phyloP scores from a whole-genome alignment of 2,113 vertebrate genomes.

The Taurulus bubalis region DNA sequence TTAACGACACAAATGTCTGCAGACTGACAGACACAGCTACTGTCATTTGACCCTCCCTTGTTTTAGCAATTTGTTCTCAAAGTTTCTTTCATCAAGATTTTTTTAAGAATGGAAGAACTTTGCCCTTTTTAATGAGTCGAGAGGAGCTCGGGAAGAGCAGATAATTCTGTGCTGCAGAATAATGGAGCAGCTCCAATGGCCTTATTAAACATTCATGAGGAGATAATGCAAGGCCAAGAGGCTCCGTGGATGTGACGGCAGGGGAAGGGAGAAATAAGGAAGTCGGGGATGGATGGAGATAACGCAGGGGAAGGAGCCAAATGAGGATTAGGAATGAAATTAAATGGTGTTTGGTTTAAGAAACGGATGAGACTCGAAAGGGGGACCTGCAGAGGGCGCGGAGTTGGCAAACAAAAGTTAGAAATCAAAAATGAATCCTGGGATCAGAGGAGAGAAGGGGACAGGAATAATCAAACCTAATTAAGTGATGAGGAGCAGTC shows the following conservation, averaged over 20 bases:
- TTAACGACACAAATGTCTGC: conserved; percentile 25
- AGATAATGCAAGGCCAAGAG: conserved; percentile 67
- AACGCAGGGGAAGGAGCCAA: conserved; percentile 10
- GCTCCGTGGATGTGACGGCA: conserved; percentile 39
- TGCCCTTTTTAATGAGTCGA: conserved; percentile 67
- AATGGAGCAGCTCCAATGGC: conserved; percentile 75
- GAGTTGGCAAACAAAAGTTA: conserved; percentile 17
- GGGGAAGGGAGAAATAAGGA: conserved; percentile 12
- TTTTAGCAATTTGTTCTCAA: conserved; percentile 34
- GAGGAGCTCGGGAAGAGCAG: conserved; percentile 67
- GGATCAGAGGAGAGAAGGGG: neutral
- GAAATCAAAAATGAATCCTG: conserved; percentile 28
- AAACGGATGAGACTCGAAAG: neutral
- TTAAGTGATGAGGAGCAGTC: neutral
- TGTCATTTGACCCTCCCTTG: conserved; percentile 31
- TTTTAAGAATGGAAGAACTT: conserved; percentile 50
- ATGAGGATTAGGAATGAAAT: conserved; percentile 26
- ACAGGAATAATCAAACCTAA: conserved; percentile 20
- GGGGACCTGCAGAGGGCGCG: conserved; percentile 3
- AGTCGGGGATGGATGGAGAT: conserved; percentile 34
- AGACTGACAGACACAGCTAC: conserved; percentile 26
- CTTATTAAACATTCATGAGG: conserved; percentile 82
- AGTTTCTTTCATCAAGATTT: conserved; percentile 45
- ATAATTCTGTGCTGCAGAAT: conserved; percentile 74
- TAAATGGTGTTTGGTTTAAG: conserved; percentile 12